Evolutionary conservation across 2,888 invertebrate genomes (phyloP), one percentile per base, ranked within the genome.

Genomic region (Polylopha cassiicola): DNA sequence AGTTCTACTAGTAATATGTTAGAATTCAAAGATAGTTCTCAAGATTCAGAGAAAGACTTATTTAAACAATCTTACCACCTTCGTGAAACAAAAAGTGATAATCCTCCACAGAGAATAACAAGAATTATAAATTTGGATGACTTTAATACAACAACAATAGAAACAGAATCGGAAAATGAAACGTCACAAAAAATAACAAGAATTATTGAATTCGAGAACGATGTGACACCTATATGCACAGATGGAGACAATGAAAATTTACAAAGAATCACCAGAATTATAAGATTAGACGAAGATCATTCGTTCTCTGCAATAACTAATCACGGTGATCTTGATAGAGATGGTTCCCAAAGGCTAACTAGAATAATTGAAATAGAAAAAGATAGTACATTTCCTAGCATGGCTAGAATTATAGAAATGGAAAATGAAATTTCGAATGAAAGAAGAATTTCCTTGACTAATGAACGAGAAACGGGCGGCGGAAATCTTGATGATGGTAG

Each of bases 321-420:
- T 51, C 73, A 64, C 47, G 61, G 61, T 37, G 79, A 79, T 41
- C 46, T 50, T 33, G 73, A 76, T 30, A 73, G 65, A 53, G 80
- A 81, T 50, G 60, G 60, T 46, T 60, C 65, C 36, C 75, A 75
- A 52, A 76, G 73, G 61, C 60, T 78, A 52, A 66, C 67, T 57
- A 72, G 74, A 61, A 73, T 79, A 65, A 71, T 72, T 49, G 80
- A 82, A 64, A 51, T 70, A 46, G 73, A 72, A 55, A 84, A 84
- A 61, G 78, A 84, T 52, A 72, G 67, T 49, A 65, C 54, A 52
- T 82, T 82, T 60, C 78, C 78, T 21, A 82, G 84, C 51, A 84
- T 85, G 82, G 70, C 85, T 21, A 80, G 71, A 73, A 85, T 85
- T 50, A 85, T 85, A 59, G 85, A 85, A 71, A 81, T 84, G 76